Conservation (phyloP, 2,113 vertebrate species). For the Lota lota region DNA sequence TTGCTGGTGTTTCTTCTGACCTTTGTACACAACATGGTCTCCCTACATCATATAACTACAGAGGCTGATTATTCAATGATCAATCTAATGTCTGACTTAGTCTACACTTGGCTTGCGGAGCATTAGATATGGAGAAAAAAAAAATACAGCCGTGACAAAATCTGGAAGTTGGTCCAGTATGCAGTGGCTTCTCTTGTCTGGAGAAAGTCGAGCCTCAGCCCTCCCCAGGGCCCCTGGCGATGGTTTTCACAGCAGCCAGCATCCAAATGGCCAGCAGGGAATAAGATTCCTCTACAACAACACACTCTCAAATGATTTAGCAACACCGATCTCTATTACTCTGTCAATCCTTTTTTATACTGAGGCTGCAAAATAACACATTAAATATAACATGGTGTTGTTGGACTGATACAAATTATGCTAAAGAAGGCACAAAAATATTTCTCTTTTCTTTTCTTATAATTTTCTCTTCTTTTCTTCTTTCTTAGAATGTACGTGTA, state of each 20-base stretch:
- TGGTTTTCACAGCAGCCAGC: constrained; percentile 12
- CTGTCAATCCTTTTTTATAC: too few species aligned
- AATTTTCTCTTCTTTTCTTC: not conserved
- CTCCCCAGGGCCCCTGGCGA: constrained; percentile 23
- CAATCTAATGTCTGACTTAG: constrained; percentile 29
- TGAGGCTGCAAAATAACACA: too few species aligned
- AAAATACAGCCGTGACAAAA: constrained; percentile 43
- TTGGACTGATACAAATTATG: too few species aligned
- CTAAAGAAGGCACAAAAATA: too few species aligned
- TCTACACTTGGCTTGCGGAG: constrained; percentile 25
- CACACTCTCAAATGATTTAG: not conserved
- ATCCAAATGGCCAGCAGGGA: constrained; percentile 4
- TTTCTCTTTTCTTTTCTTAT: too few species aligned
- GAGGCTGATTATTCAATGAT: too few species aligned
- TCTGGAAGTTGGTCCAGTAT: constrained; percentile 49
- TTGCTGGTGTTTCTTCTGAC: too few species aligned
- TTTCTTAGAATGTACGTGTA: not conserved
- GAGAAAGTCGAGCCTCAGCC: constrained; percentile 38
- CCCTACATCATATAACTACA: too few species aligned
- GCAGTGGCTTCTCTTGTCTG: constrained; percentile 29
- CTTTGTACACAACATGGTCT: too few species aligned
- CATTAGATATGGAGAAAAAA: constrained; percentile 36
- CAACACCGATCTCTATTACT: too few species aligned
- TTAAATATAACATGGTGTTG: too few species aligned
- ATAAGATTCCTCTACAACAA: not conserved